Base-by-base conservation (phyloP, 2,113 vertebrate genomes). In the Cephalopterus ornatus region DNA sequence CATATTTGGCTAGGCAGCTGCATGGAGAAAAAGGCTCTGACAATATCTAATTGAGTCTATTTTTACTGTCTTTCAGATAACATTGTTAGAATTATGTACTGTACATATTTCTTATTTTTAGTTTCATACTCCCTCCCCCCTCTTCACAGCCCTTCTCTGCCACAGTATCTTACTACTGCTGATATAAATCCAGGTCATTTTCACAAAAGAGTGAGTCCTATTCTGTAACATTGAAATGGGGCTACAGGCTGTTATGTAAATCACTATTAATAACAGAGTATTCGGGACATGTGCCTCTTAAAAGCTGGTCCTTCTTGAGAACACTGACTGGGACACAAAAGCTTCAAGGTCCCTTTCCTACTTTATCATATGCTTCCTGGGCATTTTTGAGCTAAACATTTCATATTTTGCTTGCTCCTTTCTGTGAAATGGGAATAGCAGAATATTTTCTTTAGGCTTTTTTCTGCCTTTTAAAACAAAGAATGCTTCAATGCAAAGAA, bases 1-100 rank as follows among this genome's bases (percentile, higher is more conserved):
- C 98, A 97, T 98, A 98, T 98, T 98, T 97, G 98, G 96, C 96
- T 98, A 98, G 95, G 98, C 98, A 98, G 98, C 98, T 98, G 97
- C 96, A 98, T 66, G 92, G 96, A 98, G 97, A 96, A 95, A 98
- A 97, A 98, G 97, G 97, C 97, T 97, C 98, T 98, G 97, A 98
- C 97, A 98, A 97, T 97, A 95, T 97, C 95, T 98, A 98, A 97
- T 98, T 98, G 97, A 98, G 98, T 97, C 98, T 98, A 98, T 98
- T 98, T 98, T 98, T 98, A 94, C 97, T 95, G 94, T 96, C 93
- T 98, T 97, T 97, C 93, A 97, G 93, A 97, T 66, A 49, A 95
- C 95, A 97, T 98, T 98, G 97, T 98, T 98, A 97, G 90, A 88
- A 97, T 97, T 97, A 98, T 92, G 94, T 97, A 98, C 96, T 97